phyloP scores from a whole-genome alignment of 2,888 invertebrate species.

The Empis livida region DNA sequence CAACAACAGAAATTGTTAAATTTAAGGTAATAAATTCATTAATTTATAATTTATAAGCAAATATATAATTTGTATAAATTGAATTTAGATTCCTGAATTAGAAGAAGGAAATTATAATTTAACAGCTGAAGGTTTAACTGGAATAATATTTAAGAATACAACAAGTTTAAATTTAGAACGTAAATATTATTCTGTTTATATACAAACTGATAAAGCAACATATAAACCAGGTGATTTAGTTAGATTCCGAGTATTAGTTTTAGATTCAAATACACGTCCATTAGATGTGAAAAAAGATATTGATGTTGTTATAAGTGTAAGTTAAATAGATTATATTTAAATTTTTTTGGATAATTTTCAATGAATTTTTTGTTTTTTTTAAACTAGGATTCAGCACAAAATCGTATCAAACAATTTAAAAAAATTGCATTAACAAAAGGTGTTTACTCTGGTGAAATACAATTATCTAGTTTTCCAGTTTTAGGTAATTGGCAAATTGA shows the following conservation, averaged over 20 bases:
- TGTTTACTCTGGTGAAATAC: constrained; percentile 61
- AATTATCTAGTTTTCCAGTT: constrained; percentile 68
- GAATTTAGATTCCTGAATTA: constrained; percentile 18
- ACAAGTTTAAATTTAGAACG: constrained; percentile 57
- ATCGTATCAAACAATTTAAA: constrained; percentile 71
- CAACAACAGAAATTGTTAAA: constrained; percentile 53
- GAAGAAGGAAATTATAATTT: constrained; percentile 23
- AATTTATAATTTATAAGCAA: not conserved
- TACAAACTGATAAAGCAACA: constrained; percentile 85
- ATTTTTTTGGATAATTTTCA: not conserved
- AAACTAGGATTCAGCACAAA: constrained; percentile 56
- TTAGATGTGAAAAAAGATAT: constrained; percentile 26
- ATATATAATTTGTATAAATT: not conserved
- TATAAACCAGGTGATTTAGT: constrained; percentile 79
- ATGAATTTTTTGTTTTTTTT: not conserved
- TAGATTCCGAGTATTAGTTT: constrained; percentile 55
- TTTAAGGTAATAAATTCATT: constrained; percentile 44
- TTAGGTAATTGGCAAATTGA: constrained; percentile 80
- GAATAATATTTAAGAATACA: constrained; percentile 59
- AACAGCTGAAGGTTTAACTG: constrained; percentile 45
- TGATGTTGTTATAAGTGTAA: constrained; percentile 20
- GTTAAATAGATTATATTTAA: not conserved
- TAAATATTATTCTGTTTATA: constrained; percentile 56
- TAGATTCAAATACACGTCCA: constrained; percentile 61
- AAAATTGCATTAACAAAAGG: constrained; percentile 54